Base-by-base conservation (phyloP, 2,113 vertebrate species). In the Paraplagusia blochii region DNA sequence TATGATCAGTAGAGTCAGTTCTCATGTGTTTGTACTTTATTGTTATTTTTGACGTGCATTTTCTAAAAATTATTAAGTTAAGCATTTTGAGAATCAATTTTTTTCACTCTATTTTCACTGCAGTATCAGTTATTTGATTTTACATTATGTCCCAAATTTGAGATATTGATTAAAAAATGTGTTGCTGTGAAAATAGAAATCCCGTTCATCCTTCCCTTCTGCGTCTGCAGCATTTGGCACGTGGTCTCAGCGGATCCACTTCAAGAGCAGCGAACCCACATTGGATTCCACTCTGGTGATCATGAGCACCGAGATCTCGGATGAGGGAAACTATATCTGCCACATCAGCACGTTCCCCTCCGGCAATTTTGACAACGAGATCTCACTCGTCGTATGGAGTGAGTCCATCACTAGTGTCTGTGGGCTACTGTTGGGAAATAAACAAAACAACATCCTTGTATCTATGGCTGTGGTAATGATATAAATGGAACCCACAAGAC, bases 321-420 rank as follows among this genome's bases (percentile, higher is more conserved):
- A 90, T 22, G 85, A 90, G 66, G 89, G 89, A 16, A 61, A 0
- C 0, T 90, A 88, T 62, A 53, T 44, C 35, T 91, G 89, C 34
- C 86, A 17, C 36, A 50, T 90, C 58, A 53, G 2, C 74, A 79
- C 73, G 55, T 91, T 78, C 66, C 90, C 90, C 12, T 42, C 14
- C 0, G 90, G 90, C 10, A 90, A 61, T 75, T 83, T 90, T 49
- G 87, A 89, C 0, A 52, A 0, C 0, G 9, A 53, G 40, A 19
- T 90, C 56, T 75, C 60, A 1, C 79, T 91, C 69, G 58, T 44
- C 9, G 86, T 90, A 17, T 78, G 86, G 85, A 89, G 90, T 90
- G 74, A 90, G 90, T 87, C 1, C 15, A 13, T 53, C 0, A n/a
- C 17, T 7, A 2, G 9, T 18, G 3, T 2, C 34, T 43, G 18